phyloP scores from a whole-genome alignment of 2,113 vertebrate species.

The Nansenia antarctica region DNA sequence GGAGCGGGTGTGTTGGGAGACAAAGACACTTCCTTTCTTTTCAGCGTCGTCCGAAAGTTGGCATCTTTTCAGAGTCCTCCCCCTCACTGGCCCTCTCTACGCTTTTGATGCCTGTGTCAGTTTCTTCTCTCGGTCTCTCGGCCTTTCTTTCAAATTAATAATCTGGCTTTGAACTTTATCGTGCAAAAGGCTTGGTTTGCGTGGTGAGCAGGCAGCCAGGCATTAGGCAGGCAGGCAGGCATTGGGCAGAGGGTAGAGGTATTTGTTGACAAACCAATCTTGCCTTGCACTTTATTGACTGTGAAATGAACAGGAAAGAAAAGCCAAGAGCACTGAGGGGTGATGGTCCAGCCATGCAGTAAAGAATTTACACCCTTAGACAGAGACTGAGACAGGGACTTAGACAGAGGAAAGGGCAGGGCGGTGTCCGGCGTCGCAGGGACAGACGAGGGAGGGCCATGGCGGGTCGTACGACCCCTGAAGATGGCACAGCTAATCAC shows the following conservation, averaged over 20 bases:
- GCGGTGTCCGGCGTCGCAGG: neutral
- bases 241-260: neutral
- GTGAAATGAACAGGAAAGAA: neutral
- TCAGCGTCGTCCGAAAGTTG: conserved; percentile 58
- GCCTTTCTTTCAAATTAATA: conserved; percentile 74
- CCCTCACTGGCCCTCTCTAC: conserved; percentile 53
- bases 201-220: conserved; percentile 46
- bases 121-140: conserved; percentile 62
- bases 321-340: neutral
- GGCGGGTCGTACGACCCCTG: neutral
- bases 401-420: neutral
- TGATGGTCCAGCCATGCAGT: no score
- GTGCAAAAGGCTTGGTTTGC: conserved; percentile 51
- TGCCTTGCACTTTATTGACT: conserved; percentile 32
- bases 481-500: neutral
- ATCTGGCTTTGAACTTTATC: conserved; percentile 70
- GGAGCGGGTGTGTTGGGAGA: conserved; percentile 36
- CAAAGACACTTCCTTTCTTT: conserved; percentile 49
- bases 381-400: neutral
- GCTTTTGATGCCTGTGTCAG: conserved; percentile 71
- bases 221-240: conserved; percentile 27
- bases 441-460: neutral
- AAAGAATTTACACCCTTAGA: no score
- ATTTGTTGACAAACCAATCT: conserved; percentile 28
- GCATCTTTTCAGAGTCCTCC: conserved; percentile 57